Evolutionary conservation across 2,797 vertebrate species (phyloP).

Genomic region (Naso thynnoides): DNA sequence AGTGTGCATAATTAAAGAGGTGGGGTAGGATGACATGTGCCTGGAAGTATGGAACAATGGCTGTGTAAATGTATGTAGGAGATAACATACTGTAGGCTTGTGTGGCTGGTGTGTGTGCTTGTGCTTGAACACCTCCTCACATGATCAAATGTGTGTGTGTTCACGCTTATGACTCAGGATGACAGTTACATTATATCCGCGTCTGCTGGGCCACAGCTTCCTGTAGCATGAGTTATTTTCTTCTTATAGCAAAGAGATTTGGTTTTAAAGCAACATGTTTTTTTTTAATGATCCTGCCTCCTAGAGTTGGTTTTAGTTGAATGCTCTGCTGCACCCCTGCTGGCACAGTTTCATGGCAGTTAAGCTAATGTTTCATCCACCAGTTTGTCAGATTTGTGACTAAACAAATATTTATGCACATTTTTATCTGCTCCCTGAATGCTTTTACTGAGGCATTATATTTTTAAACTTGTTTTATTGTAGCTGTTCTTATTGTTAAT

Average conservation of each 20-base stretch:
- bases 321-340: not conserved
- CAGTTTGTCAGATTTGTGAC: not conserved
- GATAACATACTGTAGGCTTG: slow-evolving; percentile 18
- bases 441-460: not conserved
- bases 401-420: not conserved
- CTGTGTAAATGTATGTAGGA: slow-evolving; percentile 66
- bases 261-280: not conserved
- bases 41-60: slow-evolving; percentile 73
- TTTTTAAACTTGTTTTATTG: not conserved
- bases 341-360: not conserved
- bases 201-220: slow-evolving; percentile 8
- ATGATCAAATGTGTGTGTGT: not conserved
- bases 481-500: not conserved
- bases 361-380: not conserved
- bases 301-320: not conserved
- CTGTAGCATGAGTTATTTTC: not conserved
- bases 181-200: slow-evolving; percentile 9
- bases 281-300: not conserved
- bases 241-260: slow-evolving; percentile 18
- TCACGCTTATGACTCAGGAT: slow-evolving; percentile 17
- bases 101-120: not conserved
- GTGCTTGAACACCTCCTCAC: not conserved
- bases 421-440: not conserved
- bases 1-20: slow-evolving; percentile 85
- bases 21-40: slow-evolving; percentile 80